Percentiles rank a stretch among this genome's conserved stretches.
Evolutionary conservation across 2,113 vertebrate species (phyloP).

Genomic region (Coturnix japonica): DNA sequence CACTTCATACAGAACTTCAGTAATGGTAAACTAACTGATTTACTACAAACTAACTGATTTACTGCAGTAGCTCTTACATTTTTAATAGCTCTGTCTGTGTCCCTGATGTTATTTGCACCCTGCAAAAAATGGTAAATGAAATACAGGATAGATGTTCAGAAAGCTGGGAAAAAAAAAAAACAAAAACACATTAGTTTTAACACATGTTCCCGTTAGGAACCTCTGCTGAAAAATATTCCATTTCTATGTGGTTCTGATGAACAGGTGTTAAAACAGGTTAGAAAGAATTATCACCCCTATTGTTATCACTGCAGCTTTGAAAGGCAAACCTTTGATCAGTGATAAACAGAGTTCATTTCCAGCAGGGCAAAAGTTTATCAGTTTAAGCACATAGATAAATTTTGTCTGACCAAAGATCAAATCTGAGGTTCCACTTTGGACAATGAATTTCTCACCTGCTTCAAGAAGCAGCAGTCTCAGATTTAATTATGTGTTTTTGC

Average conservation of each 20-base stretch:
- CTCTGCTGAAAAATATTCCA: background rate
- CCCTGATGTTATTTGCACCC: slow-evolving; percentile 57
- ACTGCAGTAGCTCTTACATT: slow-evolving; percentile 64
- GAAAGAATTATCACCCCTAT: background rate
- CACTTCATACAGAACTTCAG: slow-evolving; percentile 39
- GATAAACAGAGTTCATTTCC: background rate
- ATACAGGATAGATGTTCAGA: slow-evolving; percentile 46
- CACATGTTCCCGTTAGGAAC: background rate
- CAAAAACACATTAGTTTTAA: background rate
- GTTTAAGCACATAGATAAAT: background rate
- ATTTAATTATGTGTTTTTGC: background rate
- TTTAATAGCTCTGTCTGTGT: slow-evolving; percentile 63
- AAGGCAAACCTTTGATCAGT: background rate
- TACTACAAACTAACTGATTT: slow-evolving; percentile 69
- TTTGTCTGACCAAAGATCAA: background rate
- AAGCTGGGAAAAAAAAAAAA: no score
- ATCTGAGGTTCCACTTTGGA: background rate
- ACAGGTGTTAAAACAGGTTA: background rate
- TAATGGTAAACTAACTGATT: slow-evolving; percentile 71
- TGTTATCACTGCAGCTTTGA: background rate
- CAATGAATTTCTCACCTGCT: background rate
- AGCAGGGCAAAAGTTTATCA: background rate
- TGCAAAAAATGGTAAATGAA: slow-evolving; percentile 33
- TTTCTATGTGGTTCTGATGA: background rate
- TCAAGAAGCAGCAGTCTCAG: background rate